These are phyloP conservation scores for Anoura caudifer DNA, from an alignment of 2,113 vertebrate species.

Conservation along the genomic window DNA sequence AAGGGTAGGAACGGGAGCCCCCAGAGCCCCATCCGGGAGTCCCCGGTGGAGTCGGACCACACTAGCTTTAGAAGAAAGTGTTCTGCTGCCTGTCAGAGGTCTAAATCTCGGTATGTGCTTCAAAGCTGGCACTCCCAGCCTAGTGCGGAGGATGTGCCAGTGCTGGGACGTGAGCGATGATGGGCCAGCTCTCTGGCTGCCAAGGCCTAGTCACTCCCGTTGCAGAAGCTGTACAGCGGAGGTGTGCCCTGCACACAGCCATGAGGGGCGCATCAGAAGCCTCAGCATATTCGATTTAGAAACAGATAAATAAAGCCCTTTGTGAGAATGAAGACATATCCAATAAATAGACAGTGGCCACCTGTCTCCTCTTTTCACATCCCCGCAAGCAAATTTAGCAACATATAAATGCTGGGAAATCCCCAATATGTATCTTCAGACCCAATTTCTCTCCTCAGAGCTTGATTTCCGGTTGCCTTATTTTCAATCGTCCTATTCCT, in stretches of 20 bases:
- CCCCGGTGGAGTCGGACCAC: not conserved
- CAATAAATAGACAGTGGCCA: not conserved
- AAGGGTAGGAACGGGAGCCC: not conserved
- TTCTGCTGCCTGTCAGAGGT: not conserved
- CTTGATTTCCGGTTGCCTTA: not conserved
- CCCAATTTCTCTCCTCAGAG: not conserved
- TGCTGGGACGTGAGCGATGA: not conserved
- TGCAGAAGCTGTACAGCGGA: not conserved
- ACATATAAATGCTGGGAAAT: not conserved
- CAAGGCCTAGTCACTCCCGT: not conserved
- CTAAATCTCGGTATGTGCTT: not conserved
- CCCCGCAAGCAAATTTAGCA: not conserved
- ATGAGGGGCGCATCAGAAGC: not conserved
- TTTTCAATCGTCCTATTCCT: not conserved
- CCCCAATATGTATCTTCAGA: not conserved
- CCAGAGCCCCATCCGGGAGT: not conserved
- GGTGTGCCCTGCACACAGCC: not conserved
- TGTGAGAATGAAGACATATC: not conserved
- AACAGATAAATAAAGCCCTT: not conserved
- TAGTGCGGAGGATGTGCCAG: no score
- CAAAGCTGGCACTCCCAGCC: not conserved
- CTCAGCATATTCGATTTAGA: not conserved
- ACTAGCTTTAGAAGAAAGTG: not conserved
- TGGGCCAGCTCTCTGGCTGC: not conserved
- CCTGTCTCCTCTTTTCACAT: not conserved